Evolutionary conservation across 2,888 invertebrate species (phyloP), one percentile per base, ranked within the genome.

Genomic region (Reticulitermes lucifugus): DNA sequence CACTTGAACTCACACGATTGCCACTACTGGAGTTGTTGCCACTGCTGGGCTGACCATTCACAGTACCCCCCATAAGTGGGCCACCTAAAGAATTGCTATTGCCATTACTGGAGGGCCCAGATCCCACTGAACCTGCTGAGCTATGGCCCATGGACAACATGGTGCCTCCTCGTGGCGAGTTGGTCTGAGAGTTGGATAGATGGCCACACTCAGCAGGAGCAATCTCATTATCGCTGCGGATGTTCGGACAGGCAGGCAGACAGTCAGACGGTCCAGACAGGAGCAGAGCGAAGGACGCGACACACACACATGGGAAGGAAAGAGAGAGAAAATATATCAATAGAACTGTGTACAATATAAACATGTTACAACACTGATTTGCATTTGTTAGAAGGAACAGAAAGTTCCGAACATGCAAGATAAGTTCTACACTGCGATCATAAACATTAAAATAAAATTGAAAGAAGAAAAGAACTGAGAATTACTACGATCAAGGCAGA

Each of bases 161-260:
- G 35, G 83, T 75, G 81, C 81, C 81, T n/a, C 81, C 81, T 81
- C 85, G 83, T 60, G 83, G 87, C 22, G 87, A 86, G 90, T 89
- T 89, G 90, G 90, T 90, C 89, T 90, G 90, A 89, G 86, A 85
- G 90, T 89, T 89, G 90, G 90, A 90, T 89, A 91, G 90, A 89
- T 91, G 91, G 89, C 90, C 90, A 89, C 90, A 89, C 89, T 91
- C 91, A 89, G 89, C 89, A 89, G 90, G 89, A 89, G 89, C 89
- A 89, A 90, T 89, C 88, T 91, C 91, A 89, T 89, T 90, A 89
- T 91, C 91, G 89, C 91, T 91, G 85, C 70, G 60, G 85, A 77
- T 77, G 77, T 14, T 77, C 46, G 25, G 65, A 65, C 65, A 6
- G 65, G 65, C 65, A 65, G 65, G 65, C 65, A 65, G 65, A 65